Conservation (phyloP, 2,113 vertebrate species). For the Falco punctatus region DNA sequence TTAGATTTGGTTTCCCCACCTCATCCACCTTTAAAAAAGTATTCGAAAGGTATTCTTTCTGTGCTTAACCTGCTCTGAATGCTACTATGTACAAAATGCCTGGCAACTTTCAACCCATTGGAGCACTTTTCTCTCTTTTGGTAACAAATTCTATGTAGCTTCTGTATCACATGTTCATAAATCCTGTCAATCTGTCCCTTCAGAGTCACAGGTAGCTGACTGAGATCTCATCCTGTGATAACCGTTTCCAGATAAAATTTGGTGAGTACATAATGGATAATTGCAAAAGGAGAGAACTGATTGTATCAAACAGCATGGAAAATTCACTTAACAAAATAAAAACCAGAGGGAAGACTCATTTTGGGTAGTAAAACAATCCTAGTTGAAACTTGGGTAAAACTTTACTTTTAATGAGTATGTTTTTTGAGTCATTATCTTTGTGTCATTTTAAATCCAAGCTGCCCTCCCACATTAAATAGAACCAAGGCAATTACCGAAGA, state of each 20-base stretch:
- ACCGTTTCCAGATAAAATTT: neutral
- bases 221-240: neutral
- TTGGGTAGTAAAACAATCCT: neutral
- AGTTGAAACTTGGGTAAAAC: neutral
- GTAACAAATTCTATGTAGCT: neutral
- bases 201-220: neutral
- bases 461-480: neutral
- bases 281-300: neutral
- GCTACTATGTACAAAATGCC: neutral
- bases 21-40: neutral
- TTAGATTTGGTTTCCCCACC: neutral
- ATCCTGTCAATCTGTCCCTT: neutral
- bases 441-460: neutral
- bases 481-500: neutral
- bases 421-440: neutral
- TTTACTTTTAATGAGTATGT: neutral
- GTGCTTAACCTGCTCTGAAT: neutral
- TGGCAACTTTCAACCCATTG: neutral
- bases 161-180: fast-evolving
- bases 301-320: neutral
- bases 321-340: neutral
- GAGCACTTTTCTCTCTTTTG: neutral
- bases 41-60: neutral
- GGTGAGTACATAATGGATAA: neutral
- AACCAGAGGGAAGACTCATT: neutral